Conservation (phyloP, 2,113 vertebrate species). For the Lipotes vexillifer region DNA sequence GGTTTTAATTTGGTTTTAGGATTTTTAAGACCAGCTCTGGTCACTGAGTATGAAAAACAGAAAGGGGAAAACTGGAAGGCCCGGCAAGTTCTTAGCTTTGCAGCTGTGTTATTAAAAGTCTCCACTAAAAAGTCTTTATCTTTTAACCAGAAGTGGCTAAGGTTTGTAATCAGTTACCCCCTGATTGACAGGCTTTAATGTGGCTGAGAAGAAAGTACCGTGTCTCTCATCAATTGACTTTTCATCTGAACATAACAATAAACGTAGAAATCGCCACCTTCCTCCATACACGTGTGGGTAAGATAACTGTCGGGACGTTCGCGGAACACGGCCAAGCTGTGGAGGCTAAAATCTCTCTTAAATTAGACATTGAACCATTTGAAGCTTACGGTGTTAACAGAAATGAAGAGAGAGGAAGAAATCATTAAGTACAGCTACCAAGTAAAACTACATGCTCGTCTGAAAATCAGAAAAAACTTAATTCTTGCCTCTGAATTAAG, state of each 20-base stretch:
- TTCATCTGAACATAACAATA: constrained; percentile 34
- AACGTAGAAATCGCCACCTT: constrained; percentile 5
- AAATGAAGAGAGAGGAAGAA: constrained; percentile 34
- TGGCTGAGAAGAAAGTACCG: not conserved
- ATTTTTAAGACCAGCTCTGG: not conserved
- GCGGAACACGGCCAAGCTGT: not conserved
- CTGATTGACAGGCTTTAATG: constrained; percentile 38
- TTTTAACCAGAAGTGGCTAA: constrained; percentile 34
- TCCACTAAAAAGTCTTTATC: constrained; percentile 18
- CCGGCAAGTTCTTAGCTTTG: constrained; percentile 31
- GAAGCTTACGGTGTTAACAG: constrained; percentile 17
- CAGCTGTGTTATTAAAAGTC: constrained; percentile 48
- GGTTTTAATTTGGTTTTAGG: not conserved
- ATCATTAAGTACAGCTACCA: not conserved
- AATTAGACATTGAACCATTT: constrained; percentile 37
- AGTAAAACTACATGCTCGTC: not conserved
- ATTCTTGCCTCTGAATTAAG: constrained; percentile 3
- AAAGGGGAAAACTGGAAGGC: not conserved
- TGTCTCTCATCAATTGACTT: constrained; percentile 39
- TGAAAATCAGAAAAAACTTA: constrained; percentile 14
- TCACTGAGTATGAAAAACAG: not conserved
- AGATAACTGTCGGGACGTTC: not conserved
- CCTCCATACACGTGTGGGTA: not conserved
- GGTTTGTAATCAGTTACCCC: constrained; percentile 39
- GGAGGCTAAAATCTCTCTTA: not conserved